Evolutionary conservation across 1,140 invertebrate species (phyloP).

Genomic region (Drosophila teissieri): DNA sequence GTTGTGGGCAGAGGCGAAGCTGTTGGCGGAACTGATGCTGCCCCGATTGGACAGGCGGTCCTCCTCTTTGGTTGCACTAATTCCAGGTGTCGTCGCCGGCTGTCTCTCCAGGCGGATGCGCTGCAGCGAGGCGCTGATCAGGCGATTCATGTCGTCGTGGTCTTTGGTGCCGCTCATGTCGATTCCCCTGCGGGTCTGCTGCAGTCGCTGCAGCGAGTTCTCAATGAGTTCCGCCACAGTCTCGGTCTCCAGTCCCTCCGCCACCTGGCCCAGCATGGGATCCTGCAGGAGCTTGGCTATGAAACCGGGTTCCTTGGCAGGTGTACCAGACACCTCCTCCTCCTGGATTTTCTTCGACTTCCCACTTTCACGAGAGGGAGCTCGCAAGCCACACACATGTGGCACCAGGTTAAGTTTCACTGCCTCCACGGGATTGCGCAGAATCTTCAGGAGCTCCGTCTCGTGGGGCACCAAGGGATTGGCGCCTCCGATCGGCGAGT

Average conservation of each 20-base stretch:
- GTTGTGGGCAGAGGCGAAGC: conserved; percentile 84
- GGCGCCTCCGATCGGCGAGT: neutral
- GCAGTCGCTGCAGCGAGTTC: conserved; percentile 87
- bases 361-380: conserved; percentile 8
- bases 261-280: conserved; percentile 87
- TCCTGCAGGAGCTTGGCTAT: conserved; percentile 87
- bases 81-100: conserved; percentile 13
- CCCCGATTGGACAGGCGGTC: conserved; percentile 82
- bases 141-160: conserved; percentile 86
- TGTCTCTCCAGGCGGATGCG: conserved; percentile 85
- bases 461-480: conserved; percentile 68
- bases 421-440: conserved; percentile 89
- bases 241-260: conserved; percentile 86
- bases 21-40: conserved; percentile 85
- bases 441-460: conserved; percentile 86
- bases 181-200: conserved; percentile 86
- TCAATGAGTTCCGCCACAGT: conserved; percentile 87
- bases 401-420: conserved; percentile 89
- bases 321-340: neutral
- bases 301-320: conserved; percentile 66
- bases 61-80: conserved; percentile 70
- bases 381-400: conserved; percentile 87
- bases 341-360: conserved; percentile 51
- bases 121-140: conserved; percentile 86
- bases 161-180: conserved; percentile 86